Percentiles rank a stretch among this genome's conserved stretches.
Conservation (phyloP, 1,140 invertebrate genomes). For the Drosophila pallidifrons region DNA sequence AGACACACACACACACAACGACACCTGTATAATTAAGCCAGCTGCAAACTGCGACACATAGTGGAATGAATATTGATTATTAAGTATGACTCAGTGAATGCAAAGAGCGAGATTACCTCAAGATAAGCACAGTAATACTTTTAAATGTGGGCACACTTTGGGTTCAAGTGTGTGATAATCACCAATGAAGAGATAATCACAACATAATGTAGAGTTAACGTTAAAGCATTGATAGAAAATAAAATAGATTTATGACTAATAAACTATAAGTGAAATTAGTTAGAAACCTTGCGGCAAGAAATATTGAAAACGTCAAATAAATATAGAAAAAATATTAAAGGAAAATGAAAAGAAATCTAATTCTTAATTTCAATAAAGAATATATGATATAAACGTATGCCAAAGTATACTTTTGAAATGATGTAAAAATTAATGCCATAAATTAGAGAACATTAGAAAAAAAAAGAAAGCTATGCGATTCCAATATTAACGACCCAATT, state of each 20-base stretch:
- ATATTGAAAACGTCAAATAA: no score
- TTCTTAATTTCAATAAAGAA: no score
- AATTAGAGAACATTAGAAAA: neutral
- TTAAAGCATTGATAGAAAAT: neutral
- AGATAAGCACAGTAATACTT: neutral
- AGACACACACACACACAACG: constrained; percentile 28
- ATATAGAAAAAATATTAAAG: no score
- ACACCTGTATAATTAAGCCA: constrained; percentile 37
- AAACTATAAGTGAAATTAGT: no score
- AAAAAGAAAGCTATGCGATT: neutral
- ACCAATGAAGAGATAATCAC: neutral
- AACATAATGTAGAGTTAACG: neutral
- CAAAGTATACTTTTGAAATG: no score
- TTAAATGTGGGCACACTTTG: neutral
- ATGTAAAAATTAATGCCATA: neutral
- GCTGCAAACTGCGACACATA: constrained; percentile 14
- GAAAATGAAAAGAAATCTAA: no score
- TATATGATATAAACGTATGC: no score
- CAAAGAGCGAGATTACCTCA: neutral
- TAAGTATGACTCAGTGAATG: constrained; percentile 8
- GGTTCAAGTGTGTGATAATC: neutral
- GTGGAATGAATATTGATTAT: constrained; percentile 1
- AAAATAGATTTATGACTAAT: no score
- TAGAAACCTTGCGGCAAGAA: no score
- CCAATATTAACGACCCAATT: neutral